These are phyloP conservation scores for Heliconius congener DNA, from an alignment of 1,140 invertebrate species.

Conservation along the genomic window DNA sequence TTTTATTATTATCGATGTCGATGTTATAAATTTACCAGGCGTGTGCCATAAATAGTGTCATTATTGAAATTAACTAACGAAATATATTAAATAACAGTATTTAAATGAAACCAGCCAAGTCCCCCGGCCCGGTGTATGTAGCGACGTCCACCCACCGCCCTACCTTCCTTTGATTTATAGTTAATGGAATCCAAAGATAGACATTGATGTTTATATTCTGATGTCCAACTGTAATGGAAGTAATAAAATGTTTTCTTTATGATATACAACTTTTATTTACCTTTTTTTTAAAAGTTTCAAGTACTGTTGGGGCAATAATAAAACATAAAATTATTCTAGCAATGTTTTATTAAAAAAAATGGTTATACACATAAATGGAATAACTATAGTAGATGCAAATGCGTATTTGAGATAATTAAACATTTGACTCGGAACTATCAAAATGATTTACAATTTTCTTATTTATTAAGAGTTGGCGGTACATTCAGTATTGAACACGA, in stretches of 20 bases:
- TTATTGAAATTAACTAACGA: neutral
- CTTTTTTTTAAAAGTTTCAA: neutral
- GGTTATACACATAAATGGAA: constrained; percentile 11
- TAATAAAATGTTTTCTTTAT: constrained; percentile 75
- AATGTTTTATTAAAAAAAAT: constrained; percentile 17
- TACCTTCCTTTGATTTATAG: constrained; percentile 50
- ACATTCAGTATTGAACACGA: neutral
- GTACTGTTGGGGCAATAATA: neutral
- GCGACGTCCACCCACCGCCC: constrained; percentile 28
- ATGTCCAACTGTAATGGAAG: constrained; percentile 69
- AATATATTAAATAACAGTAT: neutral
- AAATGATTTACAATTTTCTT: neutral
- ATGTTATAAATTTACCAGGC: neutral
- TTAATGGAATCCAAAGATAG: constrained; percentile 73
- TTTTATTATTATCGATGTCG: neutral
- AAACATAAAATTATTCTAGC: neutral
- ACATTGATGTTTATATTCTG: constrained; percentile 53
- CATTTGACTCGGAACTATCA: neutral
- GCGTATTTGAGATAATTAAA: neutral
- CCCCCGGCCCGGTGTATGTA: neutral
- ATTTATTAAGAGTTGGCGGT: neutral
- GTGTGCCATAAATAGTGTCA: constrained; percentile 11
- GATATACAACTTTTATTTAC: constrained; percentile 36
- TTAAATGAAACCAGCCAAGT: neutral
- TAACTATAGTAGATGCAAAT: constrained; percentile 6